phyloP scores from a whole-genome alignment of 2,797 vertebrate genomes.

The Pangasius krempfi region DNA sequence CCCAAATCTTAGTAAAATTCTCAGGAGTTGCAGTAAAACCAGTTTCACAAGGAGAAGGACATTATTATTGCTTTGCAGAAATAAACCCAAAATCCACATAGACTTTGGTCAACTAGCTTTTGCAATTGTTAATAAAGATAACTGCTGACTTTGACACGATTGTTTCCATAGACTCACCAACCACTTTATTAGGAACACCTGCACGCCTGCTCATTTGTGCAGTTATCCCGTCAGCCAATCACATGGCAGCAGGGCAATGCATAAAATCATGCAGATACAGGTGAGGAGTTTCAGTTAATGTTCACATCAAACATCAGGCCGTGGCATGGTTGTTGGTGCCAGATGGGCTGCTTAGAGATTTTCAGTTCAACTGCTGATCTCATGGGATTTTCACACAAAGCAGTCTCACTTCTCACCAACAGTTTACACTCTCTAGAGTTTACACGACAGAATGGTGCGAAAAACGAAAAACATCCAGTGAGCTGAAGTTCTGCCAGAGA shows the following conservation, averaged over 20 bases:
- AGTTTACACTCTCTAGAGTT: neutral
- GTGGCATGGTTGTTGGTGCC: neutral
- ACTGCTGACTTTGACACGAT: neutral
- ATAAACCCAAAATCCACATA: slow-evolving; percentile 23
- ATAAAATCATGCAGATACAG: neutral
- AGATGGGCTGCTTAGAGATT: neutral
- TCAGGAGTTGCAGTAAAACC: slow-evolving; percentile 1
- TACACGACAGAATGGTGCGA: neutral
- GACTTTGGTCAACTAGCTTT: slow-evolving; percentile 21
- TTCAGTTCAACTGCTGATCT: neutral
- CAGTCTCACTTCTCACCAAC: neutral
- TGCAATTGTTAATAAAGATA: neutral
- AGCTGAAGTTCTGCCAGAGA: neutral
- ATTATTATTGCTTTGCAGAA: slow-evolving; percentile 3
- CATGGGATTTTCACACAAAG: neutral
- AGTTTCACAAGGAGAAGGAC: slow-evolving; percentile 17
- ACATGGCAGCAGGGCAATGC: neutral
- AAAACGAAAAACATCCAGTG: neutral
- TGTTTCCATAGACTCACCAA: neutral
- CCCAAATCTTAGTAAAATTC: slow-evolving; percentile 1
- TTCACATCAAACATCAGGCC: neutral
- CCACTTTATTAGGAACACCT: slow-evolving; percentile 12
- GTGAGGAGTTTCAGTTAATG: neutral
- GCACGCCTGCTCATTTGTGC: neutral
- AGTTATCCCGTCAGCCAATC: neutral